Percentiles rank a stretch among this genome's conserved stretches.
These are phyloP conservation scores for Orestias chungarensis DNA, from an alignment of 2,797 vertebrate species.

Conservation along the genomic window DNA sequence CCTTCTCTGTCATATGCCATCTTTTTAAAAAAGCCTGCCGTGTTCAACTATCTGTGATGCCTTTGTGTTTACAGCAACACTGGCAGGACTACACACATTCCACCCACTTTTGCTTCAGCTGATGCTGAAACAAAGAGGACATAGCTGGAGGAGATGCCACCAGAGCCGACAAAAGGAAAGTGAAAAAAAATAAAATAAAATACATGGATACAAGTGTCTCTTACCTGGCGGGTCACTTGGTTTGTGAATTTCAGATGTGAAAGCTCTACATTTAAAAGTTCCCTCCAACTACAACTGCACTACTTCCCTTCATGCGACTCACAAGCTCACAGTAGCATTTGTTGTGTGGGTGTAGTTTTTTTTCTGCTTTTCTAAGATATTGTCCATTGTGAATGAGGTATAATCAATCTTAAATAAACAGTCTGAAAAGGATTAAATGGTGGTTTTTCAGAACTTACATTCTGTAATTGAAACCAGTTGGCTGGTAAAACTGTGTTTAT, in stretches of 20 bases:
- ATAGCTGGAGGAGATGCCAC: conserved; percentile 60
- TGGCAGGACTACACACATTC: conserved; percentile 51
- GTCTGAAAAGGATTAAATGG: conserved; percentile 41
- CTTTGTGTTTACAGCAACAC: conserved; percentile 56
- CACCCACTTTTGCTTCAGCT: conserved; percentile 29
- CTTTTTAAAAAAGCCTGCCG: conserved; percentile 30
- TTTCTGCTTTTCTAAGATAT: conserved; percentile 20
- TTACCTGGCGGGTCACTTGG: conserved; percentile 47
- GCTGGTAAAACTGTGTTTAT: conserved; percentile 21
- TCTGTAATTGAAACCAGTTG: conserved; percentile 31
- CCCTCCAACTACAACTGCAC: conserved; percentile 30
- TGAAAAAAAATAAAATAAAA: conserved; percentile 16
- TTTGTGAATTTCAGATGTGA: conserved; percentile 18
- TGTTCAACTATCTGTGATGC: conserved; percentile 37
- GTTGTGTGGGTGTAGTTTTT: conserved; percentile 49
- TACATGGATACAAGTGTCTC: conserved; percentile 50
- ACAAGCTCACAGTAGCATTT: conserved; percentile 47
- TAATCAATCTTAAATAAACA: conserved; percentile 30
- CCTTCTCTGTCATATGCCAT: conserved; percentile 20
- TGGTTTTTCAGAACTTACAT: conserved; percentile 30
- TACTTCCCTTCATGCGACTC: conserved; percentile 45
- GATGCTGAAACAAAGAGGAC: conserved; percentile 52
- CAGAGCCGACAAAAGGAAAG: conserved; percentile 26
- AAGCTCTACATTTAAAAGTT: conserved; percentile 42
- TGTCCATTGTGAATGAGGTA: conserved; percentile 32